Evolutionary conservation across 2,797 vertebrate genomes (phyloP).

Genomic region (Champsocephalus gunnari): DNA sequence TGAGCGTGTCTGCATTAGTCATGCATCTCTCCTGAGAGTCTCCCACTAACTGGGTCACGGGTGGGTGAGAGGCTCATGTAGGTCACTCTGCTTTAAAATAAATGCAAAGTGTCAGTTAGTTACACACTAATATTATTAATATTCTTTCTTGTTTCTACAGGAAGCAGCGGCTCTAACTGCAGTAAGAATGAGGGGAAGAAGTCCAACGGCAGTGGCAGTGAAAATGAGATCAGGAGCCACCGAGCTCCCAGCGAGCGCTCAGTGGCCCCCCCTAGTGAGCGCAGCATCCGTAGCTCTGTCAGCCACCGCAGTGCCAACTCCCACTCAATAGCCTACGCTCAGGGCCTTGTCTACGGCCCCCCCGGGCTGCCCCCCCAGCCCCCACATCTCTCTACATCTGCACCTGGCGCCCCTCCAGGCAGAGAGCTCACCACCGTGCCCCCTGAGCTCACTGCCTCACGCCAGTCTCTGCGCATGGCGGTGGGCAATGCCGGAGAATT

Average conservation of each 20-base stretch:
- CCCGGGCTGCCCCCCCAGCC: slow-evolving; percentile 92
- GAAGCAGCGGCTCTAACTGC: slow-evolving; percentile 97
- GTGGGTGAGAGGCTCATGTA: slow-evolving; percentile 17
- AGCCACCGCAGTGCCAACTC: slow-evolving; percentile 94
- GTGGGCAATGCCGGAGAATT: slow-evolving; percentile 99
- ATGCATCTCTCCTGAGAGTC: slow-evolving; percentile 57
- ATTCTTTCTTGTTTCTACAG: slow-evolving; percentile 74
- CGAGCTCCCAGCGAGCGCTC: slow-evolving; percentile 89
- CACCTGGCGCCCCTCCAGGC: slow-evolving; percentile 91
- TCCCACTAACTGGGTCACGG: slow-evolving; percentile 60
- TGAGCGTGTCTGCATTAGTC: slow-evolving; percentile 61
- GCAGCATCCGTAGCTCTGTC: slow-evolving; percentile 87
- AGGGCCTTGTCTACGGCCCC: slow-evolving; percentile 89
- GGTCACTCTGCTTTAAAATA: slow-evolving; percentile 15
- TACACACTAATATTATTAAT: background rate
- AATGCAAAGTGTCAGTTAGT: background rate
- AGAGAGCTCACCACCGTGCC: slow-evolving; percentile 93
- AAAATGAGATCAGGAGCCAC: slow-evolving; percentile 92
- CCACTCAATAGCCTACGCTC: slow-evolving; percentile 84
- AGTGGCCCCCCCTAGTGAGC: slow-evolving; percentile 89
- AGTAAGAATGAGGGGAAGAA: slow-evolving; percentile 91
- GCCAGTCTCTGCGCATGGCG: slow-evolving; percentile 98
- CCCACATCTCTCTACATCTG: slow-evolving; percentile 82
- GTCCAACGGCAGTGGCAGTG: slow-evolving; percentile 87
- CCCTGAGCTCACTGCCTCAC: slow-evolving; percentile 96